A percentile compares a stretch with the other conserved stretches of the same genome.
Conservation (phyloP, 2,888 invertebrate species). For the Drepana falcataria region DNA sequence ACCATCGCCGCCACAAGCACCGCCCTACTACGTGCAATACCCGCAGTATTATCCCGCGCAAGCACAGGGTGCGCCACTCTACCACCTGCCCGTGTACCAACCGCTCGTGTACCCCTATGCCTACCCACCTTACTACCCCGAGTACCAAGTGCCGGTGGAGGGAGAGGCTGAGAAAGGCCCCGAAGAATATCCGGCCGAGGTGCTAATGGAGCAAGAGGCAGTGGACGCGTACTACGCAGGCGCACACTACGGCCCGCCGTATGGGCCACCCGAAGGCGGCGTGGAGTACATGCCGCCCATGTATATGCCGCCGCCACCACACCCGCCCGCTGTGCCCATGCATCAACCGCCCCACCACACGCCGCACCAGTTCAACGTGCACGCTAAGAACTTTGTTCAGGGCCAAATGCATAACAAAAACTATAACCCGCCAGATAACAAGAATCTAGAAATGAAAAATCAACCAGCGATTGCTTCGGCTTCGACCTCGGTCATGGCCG, state of each 20-base stretch:
- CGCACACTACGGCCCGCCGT: conserved; percentile 58
- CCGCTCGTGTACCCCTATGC: conserved; percentile 68
- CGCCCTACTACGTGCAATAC: conserved; percentile 64
- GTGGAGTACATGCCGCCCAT: conserved; percentile 68
- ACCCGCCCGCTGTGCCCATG: conserved; percentile 49
- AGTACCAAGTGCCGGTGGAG: conserved; percentile 67
- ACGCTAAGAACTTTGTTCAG: conserved; percentile 73
- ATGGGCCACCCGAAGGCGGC: conserved; percentile 57
- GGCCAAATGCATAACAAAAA: conserved; percentile 53
- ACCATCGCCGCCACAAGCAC: conserved; percentile 58
- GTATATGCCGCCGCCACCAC: conserved; percentile 61
- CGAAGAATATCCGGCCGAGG: conserved; percentile 67
- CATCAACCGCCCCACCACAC: conserved; percentile 50
- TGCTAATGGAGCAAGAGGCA: conserved; percentile 71
- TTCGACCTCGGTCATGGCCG: conserved; percentile 33
- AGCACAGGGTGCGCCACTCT: conserved; percentile 75
- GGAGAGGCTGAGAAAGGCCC: conserved; percentile 67
- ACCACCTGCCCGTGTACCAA: conserved; percentile 73
- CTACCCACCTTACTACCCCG: conserved; percentile 69
- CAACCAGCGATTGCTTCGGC: conserved; percentile 34
- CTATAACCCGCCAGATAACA: conserved; percentile 39
- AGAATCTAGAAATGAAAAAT: conserved; percentile 43
- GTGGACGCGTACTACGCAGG: conserved; percentile 69
- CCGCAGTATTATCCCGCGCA: conserved; percentile 73
- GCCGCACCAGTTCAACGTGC: conserved; percentile 71